Base-by-base conservation (phyloP, 2,113 vertebrate genomes). In the Himantopus leucocephalus region DNA sequence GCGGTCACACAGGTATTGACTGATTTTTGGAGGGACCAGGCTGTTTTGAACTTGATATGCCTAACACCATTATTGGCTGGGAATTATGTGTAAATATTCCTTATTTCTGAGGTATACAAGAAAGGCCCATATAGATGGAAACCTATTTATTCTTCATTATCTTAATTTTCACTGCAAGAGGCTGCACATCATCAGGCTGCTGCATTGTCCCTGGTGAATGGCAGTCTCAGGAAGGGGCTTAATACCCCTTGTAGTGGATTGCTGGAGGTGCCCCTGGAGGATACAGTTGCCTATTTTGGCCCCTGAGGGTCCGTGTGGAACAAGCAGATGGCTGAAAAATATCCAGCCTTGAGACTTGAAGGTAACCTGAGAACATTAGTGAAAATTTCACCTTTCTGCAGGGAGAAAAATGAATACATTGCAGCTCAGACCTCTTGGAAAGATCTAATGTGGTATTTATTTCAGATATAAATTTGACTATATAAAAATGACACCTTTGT, bases 381-480 rank as follows among this genome's bases (percentile, higher is more conserved):
- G 30, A 76, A 50, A 78, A 82, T 87, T 91, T 75, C 74, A 66
- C 58, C 8, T 89, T 85, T 90, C 74, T 16, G 0, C 84, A 43
- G 81, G 34, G 63, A 80, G 63, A 37, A 75, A 85, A 85, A 53
- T 10, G 53, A 88, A 73, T 4, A 45, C 8, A 27, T n/a, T 66
- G 74, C 74, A 52, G 58, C 71, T 84, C 79, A 88, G 56, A 66
- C n/a, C 48, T 66, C 72, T 88, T 93, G 64, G 64, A 77, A 85
- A 89, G 62, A 58, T 32, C 71, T 79, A 92, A 90, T 18, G 37
- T 34, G 62, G 64, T 74, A 62, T 97, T 97, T 97, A 94, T 91
- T 93, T 90, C 95, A 92, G 88, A 79, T 80, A 94, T 79, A 94
- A 96, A 94, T 91, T 79, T 80, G 82, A 26, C 88, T 92, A 37